Conservation (phyloP, 2,888 invertebrate species). For the Torymus auratus region DNA sequence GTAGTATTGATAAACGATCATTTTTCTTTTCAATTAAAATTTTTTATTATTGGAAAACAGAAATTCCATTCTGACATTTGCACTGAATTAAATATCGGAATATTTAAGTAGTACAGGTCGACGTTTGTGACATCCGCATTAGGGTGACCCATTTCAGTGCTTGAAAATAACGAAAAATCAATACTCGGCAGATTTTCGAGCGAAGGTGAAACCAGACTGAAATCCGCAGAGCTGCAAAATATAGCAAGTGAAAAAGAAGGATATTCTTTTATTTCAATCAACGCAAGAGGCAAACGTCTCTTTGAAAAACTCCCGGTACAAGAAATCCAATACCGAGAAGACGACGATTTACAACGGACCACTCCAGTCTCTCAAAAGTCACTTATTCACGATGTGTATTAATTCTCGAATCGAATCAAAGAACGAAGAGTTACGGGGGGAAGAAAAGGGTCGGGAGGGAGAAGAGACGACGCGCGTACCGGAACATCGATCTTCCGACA, state of each 20-base stretch:
- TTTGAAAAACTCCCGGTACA: too few relatives aligned
- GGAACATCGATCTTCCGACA: conserved; percentile 30
- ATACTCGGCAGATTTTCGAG: background rate
- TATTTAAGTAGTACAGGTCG: conserved; percentile 41
- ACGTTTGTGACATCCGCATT: conserved; percentile 34
- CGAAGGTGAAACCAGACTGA: too few relatives aligned
- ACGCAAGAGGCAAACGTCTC: too few relatives aligned
- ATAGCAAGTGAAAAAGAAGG: too few relatives aligned
- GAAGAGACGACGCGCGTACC: background rate
- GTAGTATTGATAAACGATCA: too few relatives aligned
- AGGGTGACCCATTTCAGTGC: conserved; percentile 12
- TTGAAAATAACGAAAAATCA: conserved; percentile 9
- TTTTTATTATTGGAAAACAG: too few relatives aligned
- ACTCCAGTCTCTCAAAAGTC: background rate
- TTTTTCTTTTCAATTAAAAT: too few relatives aligned
- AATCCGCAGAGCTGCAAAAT: too few relatives aligned
- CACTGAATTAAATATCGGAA: conserved; percentile 1
- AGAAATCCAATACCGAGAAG: too few relatives aligned
- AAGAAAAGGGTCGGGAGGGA: background rate
- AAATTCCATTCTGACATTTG: background rate
- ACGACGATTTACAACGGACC: background rate
- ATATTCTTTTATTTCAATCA: too few relatives aligned
- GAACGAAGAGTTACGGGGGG: background rate
- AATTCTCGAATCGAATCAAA: background rate
- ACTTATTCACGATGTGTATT: background rate